Evolutionary conservation across 2,113 vertebrate genomes (phyloP).

Genomic region (Caretta caretta): DNA sequence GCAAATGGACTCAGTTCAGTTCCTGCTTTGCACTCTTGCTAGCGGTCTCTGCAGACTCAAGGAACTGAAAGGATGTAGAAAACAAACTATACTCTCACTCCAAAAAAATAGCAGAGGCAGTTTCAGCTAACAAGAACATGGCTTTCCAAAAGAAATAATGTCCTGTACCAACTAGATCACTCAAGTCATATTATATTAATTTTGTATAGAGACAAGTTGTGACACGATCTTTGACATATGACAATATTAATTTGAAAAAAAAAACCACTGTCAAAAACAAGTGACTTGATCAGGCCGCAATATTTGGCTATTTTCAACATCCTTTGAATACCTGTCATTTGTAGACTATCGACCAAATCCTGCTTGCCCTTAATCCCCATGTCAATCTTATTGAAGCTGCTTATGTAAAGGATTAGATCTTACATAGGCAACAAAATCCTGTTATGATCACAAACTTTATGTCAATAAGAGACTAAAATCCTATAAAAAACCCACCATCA

Average conservation of each 20-base stretch:
- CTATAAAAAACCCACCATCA: neutral
- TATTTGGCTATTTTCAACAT: neutral
- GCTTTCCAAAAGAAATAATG: neutral
- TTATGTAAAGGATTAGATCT: neutral
- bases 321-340: neutral
- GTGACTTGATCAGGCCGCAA: neutral
- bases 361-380: neutral
- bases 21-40: too few species aligned
- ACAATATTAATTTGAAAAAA: neutral
- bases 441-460: neutral
- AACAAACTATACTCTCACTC: neutral
- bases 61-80: neutral
- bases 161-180: neutral
- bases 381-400: neutral
- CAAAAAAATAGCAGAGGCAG: neutral
- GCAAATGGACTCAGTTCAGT: too few species aligned
- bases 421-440: neutral
- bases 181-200: neutral
- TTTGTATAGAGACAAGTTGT: neutral
- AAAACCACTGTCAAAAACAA: neutral
- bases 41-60: neutral
- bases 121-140: accelerated
- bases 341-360: neutral
- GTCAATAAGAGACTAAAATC: neutral
- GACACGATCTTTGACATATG: neutral